Conservation (phyloP, 2,113 vertebrate genomes). For the Colaptes auratus region DNA sequence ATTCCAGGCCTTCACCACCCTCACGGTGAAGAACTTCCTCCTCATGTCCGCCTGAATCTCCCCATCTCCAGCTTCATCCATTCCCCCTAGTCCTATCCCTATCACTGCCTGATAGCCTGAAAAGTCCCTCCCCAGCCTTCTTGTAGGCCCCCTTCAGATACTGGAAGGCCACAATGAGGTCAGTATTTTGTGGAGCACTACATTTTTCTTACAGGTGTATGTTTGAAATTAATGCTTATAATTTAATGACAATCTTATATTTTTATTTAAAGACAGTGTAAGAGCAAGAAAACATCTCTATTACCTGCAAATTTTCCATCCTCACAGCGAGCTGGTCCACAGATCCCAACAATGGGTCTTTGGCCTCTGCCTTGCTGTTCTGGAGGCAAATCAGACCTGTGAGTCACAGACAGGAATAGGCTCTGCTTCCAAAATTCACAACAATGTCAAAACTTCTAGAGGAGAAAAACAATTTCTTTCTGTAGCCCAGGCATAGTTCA, state of each 20-base stretch:
- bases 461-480: background rate
- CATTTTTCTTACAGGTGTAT: background rate
- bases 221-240: background rate
- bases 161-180: no score
- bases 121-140: no score
- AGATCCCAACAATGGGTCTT: conserved; percentile 77
- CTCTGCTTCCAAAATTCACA: conserved; percentile 53
- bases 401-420: conserved; percentile 70
- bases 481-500: background rate
- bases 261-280: background rate
- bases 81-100: no score
- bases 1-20: no score
- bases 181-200: background rate
- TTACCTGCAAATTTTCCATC: conserved; percentile 77
- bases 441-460: background rate
- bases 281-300: conserved; percentile 18
- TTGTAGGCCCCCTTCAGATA: no score
- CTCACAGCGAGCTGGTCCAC: conserved; percentile 75
- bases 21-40: no score
- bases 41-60: no score
- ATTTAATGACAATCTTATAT: background rate
- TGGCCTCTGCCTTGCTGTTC: conserved; percentile 78
- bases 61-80: no score
- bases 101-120: no score
- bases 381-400: conserved; percentile 74